A percentile compares a stretch with the other conserved stretches of the same genome.
Evolutionary conservation across 2,888 invertebrate species (phyloP).

Genomic region (Amphipyra berbera): DNA sequence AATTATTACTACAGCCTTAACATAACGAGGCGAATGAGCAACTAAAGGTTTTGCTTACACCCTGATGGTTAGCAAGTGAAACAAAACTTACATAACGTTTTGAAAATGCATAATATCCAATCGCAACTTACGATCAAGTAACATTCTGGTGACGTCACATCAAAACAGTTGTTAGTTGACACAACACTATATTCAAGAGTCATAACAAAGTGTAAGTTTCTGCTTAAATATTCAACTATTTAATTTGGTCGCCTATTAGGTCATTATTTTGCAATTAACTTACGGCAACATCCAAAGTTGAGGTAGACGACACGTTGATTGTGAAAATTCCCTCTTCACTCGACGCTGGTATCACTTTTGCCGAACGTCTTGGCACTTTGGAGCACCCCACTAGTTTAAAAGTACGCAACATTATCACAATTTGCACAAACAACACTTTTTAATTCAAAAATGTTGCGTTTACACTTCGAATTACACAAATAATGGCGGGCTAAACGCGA

Average conservation of each 20-base stretch:
- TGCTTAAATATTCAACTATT: conserved; percentile 7
- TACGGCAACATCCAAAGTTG: conserved; percentile 82
- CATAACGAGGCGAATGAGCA: neutral
- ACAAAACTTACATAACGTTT: neutral
- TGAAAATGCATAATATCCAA: conserved; percentile 1
- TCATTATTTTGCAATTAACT: conserved; percentile 66
- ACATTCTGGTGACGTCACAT: conserved; percentile 50
- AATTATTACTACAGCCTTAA: neutral
- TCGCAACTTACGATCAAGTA: conserved; percentile 17
- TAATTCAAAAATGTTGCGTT: conserved; percentile 52
- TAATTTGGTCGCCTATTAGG: conserved; percentile 26
- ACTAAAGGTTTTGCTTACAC: neutral
- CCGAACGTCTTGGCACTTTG: conserved; percentile 74
- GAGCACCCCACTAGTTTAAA: conserved; percentile 80
- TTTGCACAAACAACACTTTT: conserved; percentile 56
- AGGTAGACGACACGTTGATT: conserved; percentile 81
- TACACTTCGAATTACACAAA: conserved; percentile 51
- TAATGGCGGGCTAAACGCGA: conserved; percentile 56
- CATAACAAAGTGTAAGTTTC: conserved; percentile 18
- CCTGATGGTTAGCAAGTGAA: neutral
- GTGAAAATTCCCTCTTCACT: conserved; percentile 79
- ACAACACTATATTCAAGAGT: conserved; percentile 29
- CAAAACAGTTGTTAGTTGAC: conserved; percentile 56
- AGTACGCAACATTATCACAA: conserved; percentile 78
- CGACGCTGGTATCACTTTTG: conserved; percentile 79